phyloP scores from a whole-genome alignment of 2,888 invertebrate species.

The Atethmia centrago region DNA sequence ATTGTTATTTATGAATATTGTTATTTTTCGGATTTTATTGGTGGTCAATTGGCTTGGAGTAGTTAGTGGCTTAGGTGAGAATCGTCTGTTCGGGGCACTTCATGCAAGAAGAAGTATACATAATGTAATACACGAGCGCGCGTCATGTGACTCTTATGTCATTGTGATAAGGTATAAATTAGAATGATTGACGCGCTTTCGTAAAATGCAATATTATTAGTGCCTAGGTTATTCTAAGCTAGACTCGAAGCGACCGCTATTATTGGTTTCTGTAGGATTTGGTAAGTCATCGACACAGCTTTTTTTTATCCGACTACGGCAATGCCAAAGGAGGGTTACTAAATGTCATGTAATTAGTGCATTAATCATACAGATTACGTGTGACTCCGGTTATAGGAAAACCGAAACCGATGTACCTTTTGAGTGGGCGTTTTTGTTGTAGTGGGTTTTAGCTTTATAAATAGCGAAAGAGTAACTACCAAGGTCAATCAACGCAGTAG shows the following conservation, averaged over 20 bases:
- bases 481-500: neutral
- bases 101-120: neutral
- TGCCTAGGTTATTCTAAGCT: neutral
- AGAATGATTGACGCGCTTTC: neutral
- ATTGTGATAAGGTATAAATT: neutral
- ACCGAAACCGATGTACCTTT: too few relatives aligned
- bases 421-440: too few relatives aligned
- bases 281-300: neutral
- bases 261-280: neutral
- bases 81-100: neutral
- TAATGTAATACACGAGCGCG: neutral
- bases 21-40: constrained; percentile 6
- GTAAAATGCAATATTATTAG: neutral
- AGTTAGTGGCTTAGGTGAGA: neutral
- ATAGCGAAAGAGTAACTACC: neutral
- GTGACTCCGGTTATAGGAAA: too few relatives aligned
- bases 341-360: too few relatives aligned
- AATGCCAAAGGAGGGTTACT: too few relatives aligned
- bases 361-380: too few relatives aligned
- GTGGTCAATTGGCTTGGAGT: neutral
- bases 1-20: constrained; percentile 22
- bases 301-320: neutral
- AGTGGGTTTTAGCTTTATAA: neutral
- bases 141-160: neutral
- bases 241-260: neutral